phyloP scores from a whole-genome alignment of 2,113 vertebrate species.

The Alligator mississippiensis region DNA sequence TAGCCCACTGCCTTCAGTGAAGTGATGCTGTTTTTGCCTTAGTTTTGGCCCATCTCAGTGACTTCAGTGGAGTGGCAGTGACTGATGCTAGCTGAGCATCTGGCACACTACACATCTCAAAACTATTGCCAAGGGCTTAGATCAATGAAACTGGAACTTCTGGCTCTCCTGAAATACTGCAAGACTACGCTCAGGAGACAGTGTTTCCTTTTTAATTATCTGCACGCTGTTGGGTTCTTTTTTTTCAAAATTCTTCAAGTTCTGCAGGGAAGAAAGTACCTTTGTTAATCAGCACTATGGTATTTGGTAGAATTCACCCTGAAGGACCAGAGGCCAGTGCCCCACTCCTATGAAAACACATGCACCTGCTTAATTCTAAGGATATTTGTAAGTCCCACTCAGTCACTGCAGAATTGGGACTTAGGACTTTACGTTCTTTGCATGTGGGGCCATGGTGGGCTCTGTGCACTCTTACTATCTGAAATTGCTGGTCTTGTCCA shows the following conservation, averaged over 20 bases:
- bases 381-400: rapidly evolving
- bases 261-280: neutral
- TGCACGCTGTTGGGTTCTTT: rapidly evolving
- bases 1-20: no score
- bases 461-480: rapidly evolving
- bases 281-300: neutral
- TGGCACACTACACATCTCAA: neutral
- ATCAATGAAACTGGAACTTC: neutral
- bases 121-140: neutral
- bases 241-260: neutral
- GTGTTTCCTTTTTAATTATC: neutral
- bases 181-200: neutral
- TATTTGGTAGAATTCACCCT: neutral
- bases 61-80: neutral
- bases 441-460: neutral
- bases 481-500: neutral
- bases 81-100: neutral
- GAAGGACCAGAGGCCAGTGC: rapidly evolving
- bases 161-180: neutral
- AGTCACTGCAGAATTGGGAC: neutral
- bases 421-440: neutral
- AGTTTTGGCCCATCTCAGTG: neutral
- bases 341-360: neutral
- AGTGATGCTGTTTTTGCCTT: no score
- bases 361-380: neutral